phyloP scores from a whole-genome alignment of 2,113 vertebrate genomes.

The Oplegnathus fasciatus region DNA sequence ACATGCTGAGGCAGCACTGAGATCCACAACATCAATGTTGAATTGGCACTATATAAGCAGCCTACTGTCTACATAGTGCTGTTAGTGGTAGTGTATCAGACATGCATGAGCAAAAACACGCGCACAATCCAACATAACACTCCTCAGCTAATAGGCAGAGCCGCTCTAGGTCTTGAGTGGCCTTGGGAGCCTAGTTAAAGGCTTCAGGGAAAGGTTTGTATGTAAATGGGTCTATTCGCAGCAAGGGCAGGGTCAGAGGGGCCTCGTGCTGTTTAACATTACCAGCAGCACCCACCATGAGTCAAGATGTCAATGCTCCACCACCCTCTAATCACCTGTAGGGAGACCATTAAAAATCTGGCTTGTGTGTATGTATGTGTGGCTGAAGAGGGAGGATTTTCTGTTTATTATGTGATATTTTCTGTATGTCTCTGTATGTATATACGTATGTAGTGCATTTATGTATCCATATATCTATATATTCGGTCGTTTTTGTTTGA shows the following conservation, averaged over 20 bases:
- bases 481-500: background rate
- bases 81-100: background rate
- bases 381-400: background rate
- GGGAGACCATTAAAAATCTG: conserved; percentile 27
- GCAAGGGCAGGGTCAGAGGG: conserved; percentile 38
- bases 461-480: conserved; percentile 14
- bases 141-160: conserved; percentile 39
- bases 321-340: conserved; percentile 42
- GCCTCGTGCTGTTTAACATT: conserved; percentile 53
- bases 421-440: background rate
- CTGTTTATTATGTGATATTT: background rate
- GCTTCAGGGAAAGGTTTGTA: conserved; percentile 43
- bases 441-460: background rate
- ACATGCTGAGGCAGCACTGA: background rate
- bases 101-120: background rate
- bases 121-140: background rate
- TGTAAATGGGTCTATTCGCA: conserved; percentile 58
- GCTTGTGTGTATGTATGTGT: background rate
- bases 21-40: conserved; percentile 2
- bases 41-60: background rate
- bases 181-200: conserved; percentile 46
- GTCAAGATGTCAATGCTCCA: conserved; percentile 62
- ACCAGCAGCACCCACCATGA: conserved; percentile 39
- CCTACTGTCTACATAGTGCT: background rate
- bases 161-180: conserved; percentile 16